Base-by-base conservation (phyloP, 2,888 invertebrate species). In the Apamea sordens region DNA sequence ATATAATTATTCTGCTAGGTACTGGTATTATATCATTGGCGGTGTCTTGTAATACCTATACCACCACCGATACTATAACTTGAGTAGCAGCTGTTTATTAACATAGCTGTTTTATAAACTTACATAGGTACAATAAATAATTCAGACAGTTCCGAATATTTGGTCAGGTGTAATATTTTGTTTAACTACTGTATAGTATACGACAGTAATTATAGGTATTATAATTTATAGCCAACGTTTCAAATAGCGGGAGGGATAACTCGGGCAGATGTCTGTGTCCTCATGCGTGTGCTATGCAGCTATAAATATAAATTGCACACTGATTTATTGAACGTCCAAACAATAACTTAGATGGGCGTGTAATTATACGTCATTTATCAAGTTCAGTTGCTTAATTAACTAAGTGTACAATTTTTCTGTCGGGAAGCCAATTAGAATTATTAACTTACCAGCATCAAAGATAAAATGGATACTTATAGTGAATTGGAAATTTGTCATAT, bases 291-390 rank as follows among this genome's bases (percentile, higher is more conserved):
- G 11, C 6, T n/a, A 36, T 47, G 11, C 36, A 28, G 53, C 69
- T 85, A n/a, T 74, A 74, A 70, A 80, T 73, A 73, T 80, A 70
- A 70, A 81, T 56, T 36, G n/a, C 36, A 67, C n/a, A 41, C 15
- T 70, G 74, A 85, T 82, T 73, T 71, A 71, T 75, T 50, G 44
- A 28, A 24, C 24, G 7, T 21, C 13, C 28, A 47, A 18, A 36
- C 36, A 80, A 69, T 69, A 80, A 84, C 36, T 80, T 18, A 56
- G 36, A 59, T 73, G n/a, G n/a, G 13, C 44, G 67, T 61, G 53
- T 78, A 78, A 83, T 81, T 83, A 36, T 21, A 67, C 59, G 83
- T 79, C 28, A 80, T 72, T 68, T 63, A 67, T 67, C 53, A 71
- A 67, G 65, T 61, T 36, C 11, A 32, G 11, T 67, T 56, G 36